A percentile compares a stretch with the other conserved stretches of the same genome.
Evolutionary conservation across 1,140 invertebrate genomes (phyloP).

Genomic region (Kradibia gibbosae): DNA sequence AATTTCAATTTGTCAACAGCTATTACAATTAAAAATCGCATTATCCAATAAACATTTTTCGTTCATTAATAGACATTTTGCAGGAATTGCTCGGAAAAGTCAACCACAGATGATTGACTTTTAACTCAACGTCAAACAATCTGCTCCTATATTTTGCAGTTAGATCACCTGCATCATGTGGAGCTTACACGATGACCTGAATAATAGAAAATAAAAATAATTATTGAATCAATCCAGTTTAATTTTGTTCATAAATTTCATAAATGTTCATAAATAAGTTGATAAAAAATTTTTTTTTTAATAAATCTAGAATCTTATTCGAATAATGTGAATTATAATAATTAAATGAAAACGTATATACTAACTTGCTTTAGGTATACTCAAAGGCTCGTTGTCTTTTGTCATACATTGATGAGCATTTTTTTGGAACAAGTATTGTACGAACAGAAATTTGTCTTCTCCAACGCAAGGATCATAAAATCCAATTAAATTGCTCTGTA

Average conservation of each 20-base stretch:
- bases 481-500: constrained; percentile 92
- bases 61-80: constrained; percentile 28
- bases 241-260: too few species aligned
- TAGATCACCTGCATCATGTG: constrained; percentile 65
- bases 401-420: constrained; percentile 86
- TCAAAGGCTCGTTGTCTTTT: constrained; percentile 83
- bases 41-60: constrained; percentile 20
- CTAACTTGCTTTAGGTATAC: constrained; percentile 83
- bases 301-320: neutral
- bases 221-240: neutral
- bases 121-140: constrained; percentile 37
- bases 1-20: constrained; percentile 19
- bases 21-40: constrained; percentile 29
- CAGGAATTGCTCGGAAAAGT: constrained; percentile 11
- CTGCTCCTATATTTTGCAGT: constrained; percentile 36
- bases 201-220: constrained; percentile 52
- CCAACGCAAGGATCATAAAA: constrained; percentile 97
- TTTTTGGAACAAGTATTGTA: constrained; percentile 90
- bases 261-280: neutral
- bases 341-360: constrained; percentile 31
- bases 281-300: neutral
- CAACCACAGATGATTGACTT: constrained; percentile 10
- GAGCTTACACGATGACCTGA: constrained; percentile 73
- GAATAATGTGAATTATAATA: neutral
- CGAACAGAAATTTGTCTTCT: constrained; percentile 89